A percentile compares a stretch with the other conserved stretches of the same genome.
These are phyloP conservation scores for Rallus limicola DNA, from an alignment of 2,113 vertebrate species.

Conservation along the genomic window DNA sequence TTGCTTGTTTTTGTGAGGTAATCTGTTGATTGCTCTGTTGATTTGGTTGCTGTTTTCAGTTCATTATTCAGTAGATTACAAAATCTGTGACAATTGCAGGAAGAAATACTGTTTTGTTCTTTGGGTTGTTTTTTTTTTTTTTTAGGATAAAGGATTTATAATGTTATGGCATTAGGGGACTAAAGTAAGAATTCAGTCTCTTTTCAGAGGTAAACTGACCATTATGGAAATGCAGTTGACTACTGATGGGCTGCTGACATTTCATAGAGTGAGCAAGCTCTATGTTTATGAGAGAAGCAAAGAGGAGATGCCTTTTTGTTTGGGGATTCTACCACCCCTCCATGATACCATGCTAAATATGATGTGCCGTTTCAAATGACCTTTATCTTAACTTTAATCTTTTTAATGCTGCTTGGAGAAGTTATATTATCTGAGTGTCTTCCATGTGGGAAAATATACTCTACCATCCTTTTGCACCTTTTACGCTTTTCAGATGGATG, in stretches of 20 bases:
- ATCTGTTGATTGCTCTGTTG: background rate
- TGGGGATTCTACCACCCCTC: background rate
- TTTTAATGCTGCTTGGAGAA: background rate
- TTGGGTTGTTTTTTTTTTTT: background rate
- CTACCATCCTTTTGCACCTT: background rate
- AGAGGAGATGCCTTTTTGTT: background rate
- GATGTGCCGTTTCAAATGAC: background rate
- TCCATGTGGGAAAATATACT: constrained; percentile 4
- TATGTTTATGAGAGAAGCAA: background rate
- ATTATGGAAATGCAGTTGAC: background rate
- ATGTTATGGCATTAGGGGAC: background rate
- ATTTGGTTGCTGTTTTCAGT: background rate
- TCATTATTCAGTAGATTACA: background rate
- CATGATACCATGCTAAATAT: background rate
- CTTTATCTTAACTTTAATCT: constrained; percentile 35
- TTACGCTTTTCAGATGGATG: background rate
- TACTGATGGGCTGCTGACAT: background rate
- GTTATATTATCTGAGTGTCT: background rate
- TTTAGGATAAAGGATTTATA: background rate
- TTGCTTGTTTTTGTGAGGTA: background rate
- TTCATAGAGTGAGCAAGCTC: background rate
- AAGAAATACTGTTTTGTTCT: background rate
- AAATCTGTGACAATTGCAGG: background rate
- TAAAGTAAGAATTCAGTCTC: background rate
- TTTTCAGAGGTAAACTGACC: background rate